Evolutionary conservation across 1,140 invertebrate genomes (phyloP).

Genomic region (Platorchestia sp.): DNA sequence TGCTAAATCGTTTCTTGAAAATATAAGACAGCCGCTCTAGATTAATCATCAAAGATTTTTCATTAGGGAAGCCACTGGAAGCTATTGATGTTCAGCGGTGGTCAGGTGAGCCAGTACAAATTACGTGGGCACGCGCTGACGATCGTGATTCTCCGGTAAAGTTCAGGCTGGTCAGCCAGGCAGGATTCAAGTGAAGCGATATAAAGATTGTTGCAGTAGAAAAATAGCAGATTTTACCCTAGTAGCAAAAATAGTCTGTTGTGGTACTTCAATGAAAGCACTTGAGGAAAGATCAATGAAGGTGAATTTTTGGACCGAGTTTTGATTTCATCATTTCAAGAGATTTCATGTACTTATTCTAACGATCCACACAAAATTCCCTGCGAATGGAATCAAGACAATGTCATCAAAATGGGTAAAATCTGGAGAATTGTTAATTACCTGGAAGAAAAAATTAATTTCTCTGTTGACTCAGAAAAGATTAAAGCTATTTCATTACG

Average conservation of each 20-base stretch:
- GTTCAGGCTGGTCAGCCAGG: neutral
- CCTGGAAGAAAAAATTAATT: neutral
- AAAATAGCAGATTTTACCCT: constrained; percentile 13
- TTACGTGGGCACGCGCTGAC: neutral
- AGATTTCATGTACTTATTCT: neutral
- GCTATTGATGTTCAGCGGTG: neutral
- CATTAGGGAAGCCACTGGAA: neutral
- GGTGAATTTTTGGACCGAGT: neutral
- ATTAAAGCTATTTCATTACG: neutral
- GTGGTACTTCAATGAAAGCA: neutral
- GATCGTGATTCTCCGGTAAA: neutral
- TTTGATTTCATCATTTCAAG: neutral
- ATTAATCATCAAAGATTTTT: neutral
- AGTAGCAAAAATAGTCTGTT: neutral
- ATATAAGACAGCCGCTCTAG: neutral
- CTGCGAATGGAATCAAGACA: neutral
- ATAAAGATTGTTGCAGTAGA: neutral
- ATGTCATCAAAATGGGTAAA: neutral
- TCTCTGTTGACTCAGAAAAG: neutral
- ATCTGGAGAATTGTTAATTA: neutral
- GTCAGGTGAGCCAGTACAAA: neutral
- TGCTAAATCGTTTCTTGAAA: neutral
- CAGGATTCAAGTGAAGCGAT: neutral
- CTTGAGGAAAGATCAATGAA: neutral
- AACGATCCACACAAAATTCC: neutral